A percentile compares a stretch with the other conserved stretches of the same genome.
These are phyloP conservation scores for Lethocerus indicus DNA, from an alignment of 1,140 invertebrate species.

Conservation along the genomic window DNA sequence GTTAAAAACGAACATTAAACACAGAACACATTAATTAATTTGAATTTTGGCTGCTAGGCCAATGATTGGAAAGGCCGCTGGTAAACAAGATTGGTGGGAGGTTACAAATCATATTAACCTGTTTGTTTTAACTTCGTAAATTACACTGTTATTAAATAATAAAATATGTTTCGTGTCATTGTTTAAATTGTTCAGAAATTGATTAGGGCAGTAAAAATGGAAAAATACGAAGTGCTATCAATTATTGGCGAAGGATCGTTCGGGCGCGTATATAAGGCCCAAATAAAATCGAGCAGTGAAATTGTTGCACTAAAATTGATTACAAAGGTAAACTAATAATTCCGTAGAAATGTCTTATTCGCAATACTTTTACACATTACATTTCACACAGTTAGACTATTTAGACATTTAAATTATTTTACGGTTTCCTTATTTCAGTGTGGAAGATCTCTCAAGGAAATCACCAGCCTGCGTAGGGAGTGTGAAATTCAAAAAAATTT, in stretches of 20 bases:
- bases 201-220: no score
- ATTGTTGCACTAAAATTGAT: slow-evolving; percentile 87
- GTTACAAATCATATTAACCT: no score
- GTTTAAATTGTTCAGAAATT: no score
- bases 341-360: slow-evolving; percentile 2
- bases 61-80: no score
- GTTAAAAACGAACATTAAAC: no score
- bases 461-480: slow-evolving; percentile 72
- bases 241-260: slow-evolving; percentile 97
- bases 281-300: slow-evolving; percentile 45
- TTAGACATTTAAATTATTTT: slow-evolving; percentile 7
- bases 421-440: slow-evolving; percentile 28
- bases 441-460: slow-evolving; percentile 52
- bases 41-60: no score
- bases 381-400: slow-evolving; percentile 1
- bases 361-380: background rate
- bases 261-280: slow-evolving; percentile 94
- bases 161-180: no score
- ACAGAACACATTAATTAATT: no score
- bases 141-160: no score
- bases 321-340: slow-evolving; percentile 51
- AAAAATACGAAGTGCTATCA: no score
- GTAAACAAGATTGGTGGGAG: no score
- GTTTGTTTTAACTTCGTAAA: no score
- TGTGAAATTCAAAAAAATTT: slow-evolving; percentile 81